These are phyloP conservation scores for Phoxinus phoxinus DNA, from an alignment of 2,113 vertebrate genomes.

Conservation along the genomic window DNA sequence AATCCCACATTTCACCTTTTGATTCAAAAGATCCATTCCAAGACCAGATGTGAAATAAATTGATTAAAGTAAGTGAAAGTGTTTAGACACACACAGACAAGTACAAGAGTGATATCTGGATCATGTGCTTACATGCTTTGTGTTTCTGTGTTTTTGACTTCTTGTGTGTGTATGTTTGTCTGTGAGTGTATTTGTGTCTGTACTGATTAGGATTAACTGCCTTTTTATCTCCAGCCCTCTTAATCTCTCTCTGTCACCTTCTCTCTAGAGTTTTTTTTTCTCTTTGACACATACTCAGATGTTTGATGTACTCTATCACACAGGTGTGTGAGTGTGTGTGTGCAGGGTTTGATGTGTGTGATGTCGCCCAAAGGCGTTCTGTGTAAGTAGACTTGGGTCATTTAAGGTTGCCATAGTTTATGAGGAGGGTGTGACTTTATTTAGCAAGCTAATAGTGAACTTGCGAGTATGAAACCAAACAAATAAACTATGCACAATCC, in stretches of 20 bases:
- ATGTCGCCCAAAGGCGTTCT: slow-evolving; percentile 24
- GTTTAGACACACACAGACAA: slow-evolving; percentile 46
- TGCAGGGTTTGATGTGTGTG: slow-evolving; percentile 19
- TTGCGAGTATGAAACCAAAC: background rate
- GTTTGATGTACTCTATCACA: slow-evolving; percentile 19
- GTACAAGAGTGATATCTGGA: slow-evolving; percentile 8
- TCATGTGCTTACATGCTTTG: slow-evolving; percentile 13
- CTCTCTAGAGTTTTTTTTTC: slow-evolving; percentile 8
- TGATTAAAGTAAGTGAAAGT: slow-evolving; percentile 70
- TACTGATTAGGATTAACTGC: slow-evolving; percentile 48
- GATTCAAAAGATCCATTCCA: too few species aligned
- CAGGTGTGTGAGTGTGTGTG: slow-evolving; percentile 29
- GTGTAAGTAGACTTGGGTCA: slow-evolving; percentile 35
- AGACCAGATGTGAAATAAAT: too few species aligned
- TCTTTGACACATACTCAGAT: slow-evolving; percentile 23
- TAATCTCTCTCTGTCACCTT: slow-evolving; percentile 17
- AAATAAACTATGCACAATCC: background rate
- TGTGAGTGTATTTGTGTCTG: slow-evolving; percentile 5
- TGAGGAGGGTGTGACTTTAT: slow-evolving; percentile 23
- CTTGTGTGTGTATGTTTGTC: background rate
- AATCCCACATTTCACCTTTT: slow-evolving; percentile 74
- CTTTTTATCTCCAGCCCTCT: slow-evolving; percentile 55
- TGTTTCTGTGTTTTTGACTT: slow-evolving; percentile 4
- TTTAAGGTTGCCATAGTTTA: slow-evolving; percentile 35
- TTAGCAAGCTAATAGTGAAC: slow-evolving; percentile 22